Evolutionary conservation across 2,797 vertebrate genomes (phyloP).

Genomic region (Philypnodon macrostomus): DNA sequence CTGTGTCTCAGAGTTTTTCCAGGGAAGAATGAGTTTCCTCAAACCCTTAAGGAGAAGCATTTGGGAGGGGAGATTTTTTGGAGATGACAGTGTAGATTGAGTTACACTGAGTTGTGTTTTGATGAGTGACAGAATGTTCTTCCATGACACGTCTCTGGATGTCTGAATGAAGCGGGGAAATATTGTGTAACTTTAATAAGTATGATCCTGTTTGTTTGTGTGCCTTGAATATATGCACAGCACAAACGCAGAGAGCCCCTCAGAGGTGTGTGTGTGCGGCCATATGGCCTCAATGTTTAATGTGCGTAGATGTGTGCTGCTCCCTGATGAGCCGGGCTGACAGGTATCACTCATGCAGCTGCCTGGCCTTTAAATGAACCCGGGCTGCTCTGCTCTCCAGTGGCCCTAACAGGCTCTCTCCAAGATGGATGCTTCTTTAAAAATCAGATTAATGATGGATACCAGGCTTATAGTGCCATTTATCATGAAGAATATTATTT

Average conservation of each 20-base stretch:
- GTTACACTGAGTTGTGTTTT: conserved; percentile 68
- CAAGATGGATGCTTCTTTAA: conserved; percentile 98
- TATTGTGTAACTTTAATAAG: conserved; percentile 48
- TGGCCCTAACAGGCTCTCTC: conserved; percentile 89
- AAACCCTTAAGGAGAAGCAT: conserved; percentile 59
- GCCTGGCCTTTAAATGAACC: conserved; percentile 90
- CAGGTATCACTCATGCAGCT: conserved; percentile 90
- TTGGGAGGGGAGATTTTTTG: conserved; percentile 61
- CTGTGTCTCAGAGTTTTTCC: conserved; percentile 53
- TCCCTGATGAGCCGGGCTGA: conserved; percentile 80
- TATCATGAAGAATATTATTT: conserved; percentile 99
- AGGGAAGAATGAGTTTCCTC: conserved; percentile 58
- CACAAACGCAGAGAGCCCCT: conserved; percentile 2
- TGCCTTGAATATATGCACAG: conserved; percentile 38
- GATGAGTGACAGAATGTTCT: conserved; percentile 71
- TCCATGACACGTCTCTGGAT: conserved; percentile 54
- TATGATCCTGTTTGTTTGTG: conserved; percentile 33
- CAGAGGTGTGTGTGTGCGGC: conserved; percentile 27
- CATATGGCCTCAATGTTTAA: conserved; percentile 68
- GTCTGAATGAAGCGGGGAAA: conserved; percentile 50
- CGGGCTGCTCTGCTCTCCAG: conserved; percentile 86
- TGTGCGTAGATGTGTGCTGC: conserved; percentile 52
- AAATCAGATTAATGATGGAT: conserved; percentile 99
- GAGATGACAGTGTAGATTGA: conserved; percentile 70
- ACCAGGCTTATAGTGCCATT: conserved; percentile 93